Percentiles rank a stretch among this genome's conserved stretches.
phyloP scores from a whole-genome alignment of 2,888 invertebrate genomes.

The Uropetala carovei region DNA sequence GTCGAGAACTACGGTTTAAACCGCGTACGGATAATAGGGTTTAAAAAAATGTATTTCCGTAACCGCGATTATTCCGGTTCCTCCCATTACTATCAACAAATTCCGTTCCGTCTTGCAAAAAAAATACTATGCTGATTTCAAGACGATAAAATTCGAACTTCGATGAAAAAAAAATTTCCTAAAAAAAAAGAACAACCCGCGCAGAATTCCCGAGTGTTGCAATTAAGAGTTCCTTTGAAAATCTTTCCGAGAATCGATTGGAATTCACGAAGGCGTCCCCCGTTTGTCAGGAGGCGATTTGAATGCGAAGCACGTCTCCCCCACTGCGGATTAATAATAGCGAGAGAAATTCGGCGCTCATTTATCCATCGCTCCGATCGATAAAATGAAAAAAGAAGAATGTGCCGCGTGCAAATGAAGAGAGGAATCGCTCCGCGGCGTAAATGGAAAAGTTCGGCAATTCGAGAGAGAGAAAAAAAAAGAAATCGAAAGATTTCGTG shows the following conservation, averaged over 20 bases:
- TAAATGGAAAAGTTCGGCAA: background rate
- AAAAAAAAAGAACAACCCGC: background rate
- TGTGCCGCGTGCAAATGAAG: background rate
- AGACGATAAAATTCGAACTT: background rate
- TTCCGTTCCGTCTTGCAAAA: no score
- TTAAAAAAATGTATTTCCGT: no score
- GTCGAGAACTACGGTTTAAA: no score
- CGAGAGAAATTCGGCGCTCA: constrained; percentile 3
- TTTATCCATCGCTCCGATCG: background rate
- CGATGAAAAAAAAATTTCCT: background rate
- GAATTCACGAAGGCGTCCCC: background rate
- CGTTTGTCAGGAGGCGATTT: background rate
- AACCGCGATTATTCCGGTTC: no score
- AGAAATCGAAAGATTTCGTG: background rate
- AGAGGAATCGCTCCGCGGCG: background rate
- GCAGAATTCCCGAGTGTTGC: background rate
- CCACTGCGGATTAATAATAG: constrained; percentile 14
- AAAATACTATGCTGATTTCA: background rate
- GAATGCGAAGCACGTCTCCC: background rate
- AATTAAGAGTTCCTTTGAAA: constrained; percentile 7
- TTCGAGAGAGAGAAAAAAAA: background rate
- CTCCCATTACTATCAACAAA: no score
- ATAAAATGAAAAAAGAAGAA: background rate
- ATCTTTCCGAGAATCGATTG: background rate
- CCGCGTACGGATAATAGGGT: no score